Conservation (phyloP, 2,113 vertebrate genomes). For the Saguinus imperator region DNA sequence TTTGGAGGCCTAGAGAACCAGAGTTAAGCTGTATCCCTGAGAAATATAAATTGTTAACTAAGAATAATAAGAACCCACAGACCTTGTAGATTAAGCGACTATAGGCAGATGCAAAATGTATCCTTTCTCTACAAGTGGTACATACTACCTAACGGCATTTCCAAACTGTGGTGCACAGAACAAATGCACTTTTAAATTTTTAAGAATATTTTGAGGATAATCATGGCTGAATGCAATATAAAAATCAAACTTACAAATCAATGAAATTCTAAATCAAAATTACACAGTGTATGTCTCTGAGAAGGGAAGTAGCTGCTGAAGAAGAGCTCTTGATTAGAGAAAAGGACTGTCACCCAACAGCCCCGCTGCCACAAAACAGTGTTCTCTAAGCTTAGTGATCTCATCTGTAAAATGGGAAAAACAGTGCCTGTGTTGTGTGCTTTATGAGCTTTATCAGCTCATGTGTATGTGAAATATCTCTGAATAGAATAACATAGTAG, state of each 20-base stretch:
- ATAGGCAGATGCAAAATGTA: not conserved
- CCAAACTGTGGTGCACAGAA: not conserved
- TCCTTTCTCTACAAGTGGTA: not conserved
- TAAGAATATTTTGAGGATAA: not conserved
- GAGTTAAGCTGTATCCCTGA: not conserved
- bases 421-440: not conserved
- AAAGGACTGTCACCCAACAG: accelerated
- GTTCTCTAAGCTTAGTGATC: not conserved
- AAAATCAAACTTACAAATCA: conserved; percentile 13
- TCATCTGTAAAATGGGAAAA: not conserved
- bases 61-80: not conserved
- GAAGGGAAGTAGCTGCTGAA: not conserved
- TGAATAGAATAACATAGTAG: not conserved
- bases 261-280: not conserved
- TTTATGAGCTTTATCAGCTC: not conserved
- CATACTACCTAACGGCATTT: not conserved
- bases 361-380: not conserved
- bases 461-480: not conserved
- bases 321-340: not conserved
- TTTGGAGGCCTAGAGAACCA: not conserved
- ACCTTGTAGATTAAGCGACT: not conserved
- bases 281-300: not conserved
- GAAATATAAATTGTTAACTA: conserved; percentile 16
- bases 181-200: not conserved
- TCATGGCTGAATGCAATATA: not conserved